phyloP scores from a whole-genome alignment of 2,888 invertebrate genomes.

The Dynastes maya region DNA sequence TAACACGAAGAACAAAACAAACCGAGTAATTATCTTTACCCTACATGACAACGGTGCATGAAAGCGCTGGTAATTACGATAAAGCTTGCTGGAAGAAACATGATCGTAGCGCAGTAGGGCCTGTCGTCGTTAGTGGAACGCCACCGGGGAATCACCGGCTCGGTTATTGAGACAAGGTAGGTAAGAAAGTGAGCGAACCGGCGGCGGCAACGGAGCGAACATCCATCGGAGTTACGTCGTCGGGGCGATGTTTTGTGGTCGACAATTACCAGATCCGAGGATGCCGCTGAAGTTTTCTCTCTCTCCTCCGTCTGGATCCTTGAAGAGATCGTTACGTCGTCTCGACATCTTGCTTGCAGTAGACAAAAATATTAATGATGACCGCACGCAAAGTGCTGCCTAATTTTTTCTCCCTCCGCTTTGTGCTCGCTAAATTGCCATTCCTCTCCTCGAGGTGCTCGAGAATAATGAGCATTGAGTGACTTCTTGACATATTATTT shows the following conservation, averaged over 20 bases:
- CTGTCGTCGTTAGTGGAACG: slow-evolving; percentile 31
- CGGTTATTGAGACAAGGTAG: slow-evolving; percentile 28
- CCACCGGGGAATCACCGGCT: slow-evolving; percentile 39
- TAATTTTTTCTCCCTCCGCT: slow-evolving; percentile 17
- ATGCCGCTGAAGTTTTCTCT: slow-evolving; percentile 13
- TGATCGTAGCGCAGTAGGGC: slow-evolving; percentile 13
- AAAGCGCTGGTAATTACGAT: slow-evolving; percentile 51
- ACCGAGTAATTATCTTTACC: slow-evolving; percentile 54
- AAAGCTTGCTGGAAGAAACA: slow-evolving; percentile 36
- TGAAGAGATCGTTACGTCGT: slow-evolving; percentile 38
- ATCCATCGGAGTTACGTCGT: slow-evolving; percentile 31
- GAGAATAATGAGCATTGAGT: slow-evolving; percentile 16
- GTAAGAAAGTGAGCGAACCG: not conserved
- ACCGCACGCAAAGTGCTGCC: slow-evolving; percentile 21
- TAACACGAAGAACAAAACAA: slow-evolving; percentile 52
- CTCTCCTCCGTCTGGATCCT: not conserved
- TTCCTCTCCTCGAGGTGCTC: not conserved
- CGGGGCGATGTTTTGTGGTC: slow-evolving; percentile 26
- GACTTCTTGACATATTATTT: slow-evolving; percentile 18
- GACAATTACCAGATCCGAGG: slow-evolving; percentile 41
- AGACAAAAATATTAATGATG: slow-evolving; percentile 36
- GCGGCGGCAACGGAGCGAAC: slow-evolving; percentile 23
- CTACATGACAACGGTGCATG: slow-evolving; percentile 51
- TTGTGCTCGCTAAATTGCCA: slow-evolving; percentile 27
- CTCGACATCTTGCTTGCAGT: slow-evolving; percentile 30